Conservation (phyloP, 1,140 invertebrate species). For the Drosophila orosa region DNA sequence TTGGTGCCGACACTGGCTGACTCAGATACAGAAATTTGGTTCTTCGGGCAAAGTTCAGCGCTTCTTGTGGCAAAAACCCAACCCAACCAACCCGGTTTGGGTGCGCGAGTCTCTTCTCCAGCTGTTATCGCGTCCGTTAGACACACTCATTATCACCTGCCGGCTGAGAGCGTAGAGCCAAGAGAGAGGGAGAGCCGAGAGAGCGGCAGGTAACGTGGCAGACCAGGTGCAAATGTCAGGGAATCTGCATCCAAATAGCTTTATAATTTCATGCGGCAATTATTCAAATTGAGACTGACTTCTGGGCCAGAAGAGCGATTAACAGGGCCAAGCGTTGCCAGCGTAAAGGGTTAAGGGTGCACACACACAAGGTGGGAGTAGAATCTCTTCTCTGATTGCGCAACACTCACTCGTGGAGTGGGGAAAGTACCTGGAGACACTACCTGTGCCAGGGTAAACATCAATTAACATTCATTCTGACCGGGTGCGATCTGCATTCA, state of each 20-base stretch:
- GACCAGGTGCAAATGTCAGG: conserved; percentile 32
- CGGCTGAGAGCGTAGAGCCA: conserved; percentile 2
- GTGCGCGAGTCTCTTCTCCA: neutral
- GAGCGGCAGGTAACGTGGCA: conserved; percentile 21
- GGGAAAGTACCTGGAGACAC: conserved; percentile 16
- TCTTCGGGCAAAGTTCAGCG: conserved; percentile 4
- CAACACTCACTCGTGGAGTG: conserved; percentile 5
- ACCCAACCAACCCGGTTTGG: too few species aligned
- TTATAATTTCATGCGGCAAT: conserved; percentile 33
- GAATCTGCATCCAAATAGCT: conserved; percentile 31
- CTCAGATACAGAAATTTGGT: conserved; percentile 14
- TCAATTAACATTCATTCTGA: conserved; percentile 69
- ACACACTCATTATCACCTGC: conserved; percentile 7
- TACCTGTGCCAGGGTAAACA: conserved; percentile 48
- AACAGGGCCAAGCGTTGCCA: conserved; percentile 17
- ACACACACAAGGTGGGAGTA: neutral
- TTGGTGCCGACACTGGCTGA: conserved; percentile 2
- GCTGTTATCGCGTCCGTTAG: conserved; percentile 3
- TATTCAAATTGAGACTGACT: conserved; percentile 4
- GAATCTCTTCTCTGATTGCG: conserved; percentile 16
- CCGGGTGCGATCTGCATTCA: conserved; percentile 18
- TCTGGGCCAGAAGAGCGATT: conserved; percentile 2
- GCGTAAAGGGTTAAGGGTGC: neutral
- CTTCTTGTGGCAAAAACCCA: conserved; percentile 7
- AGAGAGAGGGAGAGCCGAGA: too few species aligned